These are phyloP conservation scores for Trachymyrmex cornetzi DNA, from an alignment of 1,140 invertebrate genomes.

Conservation along the genomic window DNA sequence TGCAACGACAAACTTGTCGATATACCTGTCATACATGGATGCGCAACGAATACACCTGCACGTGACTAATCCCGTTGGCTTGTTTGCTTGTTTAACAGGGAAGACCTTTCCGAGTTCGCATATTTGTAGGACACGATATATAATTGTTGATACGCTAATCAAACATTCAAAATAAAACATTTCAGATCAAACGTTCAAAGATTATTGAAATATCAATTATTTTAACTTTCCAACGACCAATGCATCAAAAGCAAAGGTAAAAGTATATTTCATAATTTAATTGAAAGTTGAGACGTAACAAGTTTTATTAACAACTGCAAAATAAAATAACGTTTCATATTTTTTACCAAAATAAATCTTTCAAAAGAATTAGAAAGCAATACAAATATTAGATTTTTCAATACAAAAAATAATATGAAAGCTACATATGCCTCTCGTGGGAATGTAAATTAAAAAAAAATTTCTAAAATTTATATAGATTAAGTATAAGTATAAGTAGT, in stretches of 20 bases:
- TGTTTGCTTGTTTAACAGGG: not conserved
- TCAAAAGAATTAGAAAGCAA: not conserved
- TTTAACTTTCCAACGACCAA: not conserved
- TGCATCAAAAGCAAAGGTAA: not conserved
- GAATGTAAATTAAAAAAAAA: not conserved
- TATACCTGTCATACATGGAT: not conserved
- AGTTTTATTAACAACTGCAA: not conserved
- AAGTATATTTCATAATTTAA: not conserved
- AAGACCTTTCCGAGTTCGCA: not conserved
- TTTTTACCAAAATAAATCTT: not conserved
- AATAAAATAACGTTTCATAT: conserved; percentile 4
- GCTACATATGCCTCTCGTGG: not conserved
- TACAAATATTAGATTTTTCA: not conserved
- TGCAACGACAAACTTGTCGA: conserved; percentile 26
- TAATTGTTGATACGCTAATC: not conserved
- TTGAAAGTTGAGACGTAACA: not conserved
- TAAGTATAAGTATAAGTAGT: too few species aligned
- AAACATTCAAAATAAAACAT: not conserved
- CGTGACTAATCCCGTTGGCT: conserved; percentile 8
- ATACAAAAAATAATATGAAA: not conserved
- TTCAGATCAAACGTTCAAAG: not conserved
- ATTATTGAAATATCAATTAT: not conserved
- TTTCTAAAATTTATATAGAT: not conserved
- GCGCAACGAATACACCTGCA: not conserved
- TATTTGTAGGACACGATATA: not conserved